These are phyloP conservation scores for Cheilosia impressa DNA, from an alignment of 2,888 invertebrate genomes.

Conservation along the genomic window DNA sequence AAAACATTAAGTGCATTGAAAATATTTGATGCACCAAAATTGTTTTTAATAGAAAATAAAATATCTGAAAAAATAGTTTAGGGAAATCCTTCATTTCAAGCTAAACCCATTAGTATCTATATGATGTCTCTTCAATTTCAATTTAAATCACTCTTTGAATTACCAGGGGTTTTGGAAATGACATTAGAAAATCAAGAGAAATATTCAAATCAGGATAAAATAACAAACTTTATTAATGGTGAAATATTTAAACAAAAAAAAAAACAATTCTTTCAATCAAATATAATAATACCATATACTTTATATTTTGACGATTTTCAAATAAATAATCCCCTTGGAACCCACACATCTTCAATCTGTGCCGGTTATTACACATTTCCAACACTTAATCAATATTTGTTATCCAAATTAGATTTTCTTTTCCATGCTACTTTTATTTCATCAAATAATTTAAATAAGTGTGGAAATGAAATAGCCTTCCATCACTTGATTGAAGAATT, in stretches of 20 bases:
- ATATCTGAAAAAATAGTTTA: constrained; percentile 1
- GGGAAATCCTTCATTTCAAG: neutral
- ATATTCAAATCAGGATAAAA: neutral
- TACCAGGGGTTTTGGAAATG: constrained; percentile 3
- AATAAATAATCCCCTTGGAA: neutral
- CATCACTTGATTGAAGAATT: constrained; percentile 25
- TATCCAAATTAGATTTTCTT: constrained; percentile 19
- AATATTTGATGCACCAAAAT: neutral
- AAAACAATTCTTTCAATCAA: neutral
- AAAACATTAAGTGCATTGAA: constrained; percentile 9
- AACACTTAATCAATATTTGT: neutral
- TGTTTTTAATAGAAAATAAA: neutral
- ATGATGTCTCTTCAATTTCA: constrained; percentile 14
- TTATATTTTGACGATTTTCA: constrained; percentile 34
- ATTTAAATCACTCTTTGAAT: neutral
- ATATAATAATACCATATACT: constrained; percentile 7
- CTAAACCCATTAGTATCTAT: neutral
- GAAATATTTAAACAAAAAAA: constrained; percentile 16
- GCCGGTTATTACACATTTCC: neutral
- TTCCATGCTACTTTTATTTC: constrained; percentile 28
- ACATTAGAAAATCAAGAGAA: constrained; percentile 5
- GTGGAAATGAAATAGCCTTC: constrained; percentile 16
- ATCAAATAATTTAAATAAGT: constrained; percentile 1
- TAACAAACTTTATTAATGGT: neutral
- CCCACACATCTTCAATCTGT: too few species aligned